Percentiles rank a stretch among this genome's conserved stretches.
These are phyloP conservation scores for Holocentrus rufus DNA, from an alignment of 2,797 vertebrate genomes.

Conservation along the genomic window DNA sequence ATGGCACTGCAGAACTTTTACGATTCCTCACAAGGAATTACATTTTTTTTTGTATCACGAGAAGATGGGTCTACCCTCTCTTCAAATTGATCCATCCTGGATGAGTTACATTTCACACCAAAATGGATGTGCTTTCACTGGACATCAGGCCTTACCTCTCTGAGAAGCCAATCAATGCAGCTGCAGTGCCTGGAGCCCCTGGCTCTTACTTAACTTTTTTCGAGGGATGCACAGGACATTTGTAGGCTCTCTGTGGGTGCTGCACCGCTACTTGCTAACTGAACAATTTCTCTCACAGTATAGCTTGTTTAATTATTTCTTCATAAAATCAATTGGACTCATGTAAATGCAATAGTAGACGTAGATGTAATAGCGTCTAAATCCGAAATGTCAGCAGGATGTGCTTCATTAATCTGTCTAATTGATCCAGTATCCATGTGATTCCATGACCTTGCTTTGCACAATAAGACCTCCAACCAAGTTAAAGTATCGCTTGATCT, in stretches of 20 bases:
- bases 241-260: too few species aligned
- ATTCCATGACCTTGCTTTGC: slow-evolving; percentile 53
- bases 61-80: neutral
- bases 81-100: too few species aligned
- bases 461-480: slow-evolving; percentile 30
- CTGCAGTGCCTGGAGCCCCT: too few species aligned
- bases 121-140: neutral
- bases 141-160: too few species aligned
- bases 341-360: too few species aligned
- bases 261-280: too few species aligned
- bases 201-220: too few species aligned
- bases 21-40: neutral
- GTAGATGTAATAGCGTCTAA: slow-evolving; percentile 34
- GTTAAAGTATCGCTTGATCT: slow-evolving; percentile 36
- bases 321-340: too few species aligned
- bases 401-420: slow-evolving; percentile 57
- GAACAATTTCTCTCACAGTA: too few species aligned
- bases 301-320: neutral
- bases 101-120: neutral
- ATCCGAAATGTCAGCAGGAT: slow-evolving; percentile 56
- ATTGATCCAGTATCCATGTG: slow-evolving; percentile 56
- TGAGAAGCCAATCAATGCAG: too few species aligned
- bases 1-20: neutral
- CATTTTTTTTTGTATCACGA: neutral
- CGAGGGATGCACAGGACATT: too few species aligned